Percentiles rank a stretch among this genome's conserved stretches.
These are phyloP conservation scores for Sylvia borin DNA, from an alignment of 2,797 vertebrate genomes.

Conservation along the genomic window DNA sequence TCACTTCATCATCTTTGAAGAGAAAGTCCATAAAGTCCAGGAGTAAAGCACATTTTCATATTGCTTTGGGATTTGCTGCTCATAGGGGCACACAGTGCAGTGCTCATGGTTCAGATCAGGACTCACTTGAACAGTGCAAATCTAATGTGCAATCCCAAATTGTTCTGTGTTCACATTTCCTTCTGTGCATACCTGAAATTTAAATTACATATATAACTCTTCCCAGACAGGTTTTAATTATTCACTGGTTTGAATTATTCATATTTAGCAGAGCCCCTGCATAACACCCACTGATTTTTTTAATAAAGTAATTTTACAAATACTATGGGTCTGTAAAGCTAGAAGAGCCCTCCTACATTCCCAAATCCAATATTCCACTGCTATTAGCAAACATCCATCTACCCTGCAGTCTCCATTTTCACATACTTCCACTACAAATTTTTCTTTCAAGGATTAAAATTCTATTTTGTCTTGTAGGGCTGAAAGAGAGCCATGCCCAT, in stretches of 20 bases:
- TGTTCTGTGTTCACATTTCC: background rate
- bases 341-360: background rate
- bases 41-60: background rate
- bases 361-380: background rate
- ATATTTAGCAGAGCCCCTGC: background rate
- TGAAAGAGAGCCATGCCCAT: background rate
- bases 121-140: background rate
- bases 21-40: background rate
- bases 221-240: background rate
- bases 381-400: background rate
- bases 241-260: slow-evolving; percentile 1
- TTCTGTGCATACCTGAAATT: background rate
- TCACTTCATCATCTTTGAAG: background rate
- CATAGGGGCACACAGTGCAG: background rate
- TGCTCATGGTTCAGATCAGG: background rate
- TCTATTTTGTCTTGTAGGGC: background rate
- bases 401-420: background rate
- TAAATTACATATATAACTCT: background rate
- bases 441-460: background rate
- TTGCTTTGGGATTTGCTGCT: background rate
- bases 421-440: background rate
- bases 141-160: background rate
- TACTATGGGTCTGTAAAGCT: background rate
- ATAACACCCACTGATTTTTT: background rate
- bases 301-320: background rate